phyloP scores from a whole-genome alignment of 2,113 vertebrate species.

The Ibidorhyncha struthersii region DNA sequence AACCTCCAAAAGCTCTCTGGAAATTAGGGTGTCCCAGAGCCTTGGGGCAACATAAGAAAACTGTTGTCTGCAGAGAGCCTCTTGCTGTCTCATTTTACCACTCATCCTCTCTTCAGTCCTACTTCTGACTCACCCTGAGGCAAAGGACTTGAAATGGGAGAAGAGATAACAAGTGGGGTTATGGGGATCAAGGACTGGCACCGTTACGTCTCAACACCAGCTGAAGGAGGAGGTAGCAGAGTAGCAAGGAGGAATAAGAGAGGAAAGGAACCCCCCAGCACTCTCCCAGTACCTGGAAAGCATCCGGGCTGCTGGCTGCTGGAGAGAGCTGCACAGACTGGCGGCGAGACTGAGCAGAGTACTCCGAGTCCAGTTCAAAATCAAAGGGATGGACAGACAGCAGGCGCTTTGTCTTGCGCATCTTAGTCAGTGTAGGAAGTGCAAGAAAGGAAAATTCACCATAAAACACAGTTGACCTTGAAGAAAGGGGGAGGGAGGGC shows the following conservation, averaged over 20 bases:
- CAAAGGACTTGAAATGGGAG: neutral
- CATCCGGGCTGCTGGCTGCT: neutral
- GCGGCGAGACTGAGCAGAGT: conserved; percentile 63
- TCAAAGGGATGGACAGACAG: conserved; percentile 85
- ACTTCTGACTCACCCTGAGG: neutral
- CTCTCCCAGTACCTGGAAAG: conserved; percentile 69
- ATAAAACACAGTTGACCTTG: neutral
- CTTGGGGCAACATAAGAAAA: neutral
- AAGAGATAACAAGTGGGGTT: accelerated
- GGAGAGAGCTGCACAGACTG: conserved; percentile 67
- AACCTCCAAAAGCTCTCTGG: neutral
- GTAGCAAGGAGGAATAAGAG: neutral
- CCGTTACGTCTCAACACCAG: neutral
- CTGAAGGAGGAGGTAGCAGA: neutral
- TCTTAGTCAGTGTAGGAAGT: conserved; percentile 40
- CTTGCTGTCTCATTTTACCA: neutral
- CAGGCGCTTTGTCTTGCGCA: conserved; percentile 84
- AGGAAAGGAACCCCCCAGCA: neutral
- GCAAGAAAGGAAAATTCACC: neutral
- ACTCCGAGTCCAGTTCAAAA: conserved; percentile 81
- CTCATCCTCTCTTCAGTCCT: neutral
- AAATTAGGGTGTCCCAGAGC: neutral
- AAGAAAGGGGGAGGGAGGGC: neutral
- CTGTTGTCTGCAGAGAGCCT: neutral
- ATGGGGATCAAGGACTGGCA: neutral